phyloP scores from a whole-genome alignment of 2,113 vertebrate species.

The Solea solea region DNA sequence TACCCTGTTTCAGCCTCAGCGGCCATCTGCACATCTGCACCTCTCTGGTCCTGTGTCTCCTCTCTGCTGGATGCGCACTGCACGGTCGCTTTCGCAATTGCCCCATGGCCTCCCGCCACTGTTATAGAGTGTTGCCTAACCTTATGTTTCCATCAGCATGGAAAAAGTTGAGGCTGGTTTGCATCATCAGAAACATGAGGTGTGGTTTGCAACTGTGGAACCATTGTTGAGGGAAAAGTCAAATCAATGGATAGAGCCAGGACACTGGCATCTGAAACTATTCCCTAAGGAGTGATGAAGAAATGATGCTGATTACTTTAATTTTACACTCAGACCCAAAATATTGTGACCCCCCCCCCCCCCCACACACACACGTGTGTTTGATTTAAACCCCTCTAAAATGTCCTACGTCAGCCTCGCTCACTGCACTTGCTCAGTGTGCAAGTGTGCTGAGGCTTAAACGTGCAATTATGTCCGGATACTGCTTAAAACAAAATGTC shows the following conservation, averaged over 20 bases:
- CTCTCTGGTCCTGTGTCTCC: constrained; percentile 23
- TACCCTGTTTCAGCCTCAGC: constrained; percentile 20
- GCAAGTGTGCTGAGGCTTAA: constrained; percentile 23
- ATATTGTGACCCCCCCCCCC: neutral
- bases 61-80: constrained; percentile 35
- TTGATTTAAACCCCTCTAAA: constrained; percentile 38
- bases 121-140: constrained; percentile 57
- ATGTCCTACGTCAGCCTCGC: constrained; percentile 14
- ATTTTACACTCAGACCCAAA: constrained; percentile 39
- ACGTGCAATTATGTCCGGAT: constrained; percentile 46
- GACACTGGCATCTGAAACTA: constrained; percentile 13
- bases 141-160: constrained; percentile 57
- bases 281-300: constrained; percentile 31
- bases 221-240: constrained; percentile 65
- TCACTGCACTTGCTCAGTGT: constrained; percentile 27
- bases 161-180: constrained; percentile 61
- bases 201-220: constrained; percentile 64
- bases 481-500: constrained; percentile 54
- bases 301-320: constrained; percentile 35
- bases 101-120: constrained; percentile 48
- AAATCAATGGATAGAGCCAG: constrained; percentile 43
- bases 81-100: constrained; percentile 55
- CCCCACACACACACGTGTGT: constrained; percentile 31
- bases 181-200: constrained; percentile 58
- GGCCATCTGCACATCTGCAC: constrained; percentile 39